Evolutionary conservation across 2,888 invertebrate genomes (phyloP), one percentile per base, ranked within the genome.

Genomic region (Microctonus aethiopoides): DNA sequence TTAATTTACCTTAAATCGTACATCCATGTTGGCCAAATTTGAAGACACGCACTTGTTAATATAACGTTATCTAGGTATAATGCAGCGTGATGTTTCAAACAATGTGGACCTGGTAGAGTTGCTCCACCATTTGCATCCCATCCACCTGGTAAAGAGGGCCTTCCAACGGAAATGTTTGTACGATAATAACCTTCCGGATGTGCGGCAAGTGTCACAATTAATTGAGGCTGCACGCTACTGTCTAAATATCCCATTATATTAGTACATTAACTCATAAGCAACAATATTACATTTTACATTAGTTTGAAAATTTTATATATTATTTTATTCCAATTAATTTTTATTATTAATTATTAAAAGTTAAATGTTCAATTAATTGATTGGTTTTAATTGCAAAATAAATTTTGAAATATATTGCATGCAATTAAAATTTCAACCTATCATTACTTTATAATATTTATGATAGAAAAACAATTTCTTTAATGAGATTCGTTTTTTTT

Each of bases 1-100:
- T 65, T 26, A 72, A 72, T 75, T 71, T 81, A 86, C 86, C 87
- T 87, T 74, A 87, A 81, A 75, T 94, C 92, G 79, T 90, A 89
- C 94, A 95, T 94, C 95, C 96, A 96, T 26, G 92, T 93, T 0
- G 95, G 95, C 82, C 93, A 92, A 73, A 94, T 93, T 82, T 92
- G 92, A 26, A 96, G 86, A 81, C 95, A 95, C 77, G 92, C 91
- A 64, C 89, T 89, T 54, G 91, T 89, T 34, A 91, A 85, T 72
- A 93, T 89, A 22, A 88, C 88, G n/a, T 84, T 85, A 75, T 90
- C 89, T 61, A 89, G 90, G 56, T 89, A 89, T n/a, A 93, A 91
- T 13, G 91, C 92, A 16, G 92, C 90, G 90, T 93, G 93, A 66
- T 91, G 93, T 79, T 92, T 91, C 34, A 93, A 87, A 79, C 94